Evolutionary conservation across 2,888 invertebrate genomes (phyloP).

Genomic region (Carabus problematicus): DNA sequence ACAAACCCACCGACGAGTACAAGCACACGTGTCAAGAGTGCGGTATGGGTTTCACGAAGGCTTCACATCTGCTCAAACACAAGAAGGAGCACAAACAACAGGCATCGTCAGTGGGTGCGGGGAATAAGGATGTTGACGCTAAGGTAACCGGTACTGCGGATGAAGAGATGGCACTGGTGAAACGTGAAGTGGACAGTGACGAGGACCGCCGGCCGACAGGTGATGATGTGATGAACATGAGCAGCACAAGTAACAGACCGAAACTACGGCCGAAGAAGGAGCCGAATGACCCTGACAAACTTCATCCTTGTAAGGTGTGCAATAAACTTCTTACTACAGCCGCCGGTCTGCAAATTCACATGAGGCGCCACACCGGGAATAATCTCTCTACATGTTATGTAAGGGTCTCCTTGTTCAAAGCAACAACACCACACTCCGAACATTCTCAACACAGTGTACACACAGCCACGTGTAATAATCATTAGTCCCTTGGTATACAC

Average conservation of each 20-base stretch:
- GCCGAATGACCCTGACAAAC: slow-evolving; percentile 16
- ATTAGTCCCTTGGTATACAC: too few species aligned
- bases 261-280: slow-evolving; percentile 38
- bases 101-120: slow-evolving; percentile 19
- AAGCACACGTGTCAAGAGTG: slow-evolving; percentile 50
- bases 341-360: slow-evolving; percentile 61
- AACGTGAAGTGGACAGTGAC: slow-evolving; percentile 47
- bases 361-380: slow-evolving; percentile 70
- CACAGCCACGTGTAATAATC: too few species aligned
- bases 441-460: too few species aligned
- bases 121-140: slow-evolving; percentile 25
- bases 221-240: slow-evolving; percentile 37
- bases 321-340: slow-evolving; percentile 52
- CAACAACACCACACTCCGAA: too few species aligned
- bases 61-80: slow-evolving; percentile 49
- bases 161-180: slow-evolving; percentile 17
- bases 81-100: slow-evolving; percentile 48
- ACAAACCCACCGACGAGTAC: slow-evolving; percentile 47
- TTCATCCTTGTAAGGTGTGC: slow-evolving; percentile 52
- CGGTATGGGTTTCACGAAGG: slow-evolving; percentile 49
- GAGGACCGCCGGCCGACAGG: slow-evolving; percentile 43
- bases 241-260: slow-evolving; percentile 13
- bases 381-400: slow-evolving; percentile 53
- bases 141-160: slow-evolving; percentile 29
- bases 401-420: slow-evolving; percentile 33